These are phyloP conservation scores for Pipistrellus nathusii DNA, from an alignment of 2,797 vertebrate species.

Conservation along the genomic window DNA sequence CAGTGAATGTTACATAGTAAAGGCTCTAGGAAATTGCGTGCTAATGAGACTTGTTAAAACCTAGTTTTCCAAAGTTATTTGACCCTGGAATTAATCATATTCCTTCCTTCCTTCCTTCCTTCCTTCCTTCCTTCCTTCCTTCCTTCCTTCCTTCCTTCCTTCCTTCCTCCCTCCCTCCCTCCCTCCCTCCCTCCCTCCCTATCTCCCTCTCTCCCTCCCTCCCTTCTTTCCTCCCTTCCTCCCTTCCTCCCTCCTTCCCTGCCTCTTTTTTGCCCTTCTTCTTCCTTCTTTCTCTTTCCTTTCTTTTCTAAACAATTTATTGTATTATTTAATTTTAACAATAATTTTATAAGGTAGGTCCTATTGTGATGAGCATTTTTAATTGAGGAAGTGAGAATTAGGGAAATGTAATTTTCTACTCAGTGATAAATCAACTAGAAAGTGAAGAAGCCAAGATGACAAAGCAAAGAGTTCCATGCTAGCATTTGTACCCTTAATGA, in stretches of 20 bases:
- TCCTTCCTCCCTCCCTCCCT: no score
- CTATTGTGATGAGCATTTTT: not conserved
- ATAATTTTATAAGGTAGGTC: not conserved
- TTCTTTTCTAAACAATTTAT: not conserved
- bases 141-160: fast-evolving
- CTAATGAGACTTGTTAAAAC: not conserved
- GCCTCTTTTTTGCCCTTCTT: not conserved
- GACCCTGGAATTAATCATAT: conserved; percentile 1
- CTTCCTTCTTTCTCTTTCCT: not conserved
- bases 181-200: not conserved
- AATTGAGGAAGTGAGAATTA: not conserved
- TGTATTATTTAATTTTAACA: not conserved
- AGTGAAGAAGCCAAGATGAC: not conserved
- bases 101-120: not conserved
- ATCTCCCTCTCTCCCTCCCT: not conserved
- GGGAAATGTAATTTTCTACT: not conserved
- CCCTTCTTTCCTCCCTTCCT: fast-evolving
- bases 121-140: not conserved
- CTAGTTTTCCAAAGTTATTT: not conserved
- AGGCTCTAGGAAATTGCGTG: not conserved
- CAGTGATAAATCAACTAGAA: not conserved
- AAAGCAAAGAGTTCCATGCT: not conserved
- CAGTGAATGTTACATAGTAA: not conserved
- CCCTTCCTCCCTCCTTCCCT: fast-evolving
- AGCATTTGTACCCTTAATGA: not conserved